Conservation (phyloP, 1,140 invertebrate genomes). For the Lasaia peninsularis region DNA sequence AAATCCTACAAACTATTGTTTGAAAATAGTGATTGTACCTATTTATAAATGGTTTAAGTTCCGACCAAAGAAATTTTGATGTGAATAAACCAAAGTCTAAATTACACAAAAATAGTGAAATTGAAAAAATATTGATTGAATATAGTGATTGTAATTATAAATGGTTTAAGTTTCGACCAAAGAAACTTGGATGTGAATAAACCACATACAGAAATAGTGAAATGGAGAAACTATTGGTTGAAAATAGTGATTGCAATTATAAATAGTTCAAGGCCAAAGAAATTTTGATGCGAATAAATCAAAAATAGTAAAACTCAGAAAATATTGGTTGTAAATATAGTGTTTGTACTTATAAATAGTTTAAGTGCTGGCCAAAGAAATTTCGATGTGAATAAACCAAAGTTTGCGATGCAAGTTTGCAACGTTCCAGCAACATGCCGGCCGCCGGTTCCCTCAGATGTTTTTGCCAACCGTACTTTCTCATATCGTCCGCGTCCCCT, state of each 20-base stretch:
- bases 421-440: constrained; percentile 54
- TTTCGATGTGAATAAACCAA: constrained; percentile 16
- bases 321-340: too few species aligned
- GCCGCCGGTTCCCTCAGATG: constrained; percentile 56
- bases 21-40: too few species aligned
- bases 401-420: constrained; percentile 60
- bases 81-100: too few species aligned
- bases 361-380: not conserved
- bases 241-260: too few species aligned
- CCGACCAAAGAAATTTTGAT: not conserved
- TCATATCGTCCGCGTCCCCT: constrained; percentile 59
- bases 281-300: too few species aligned
- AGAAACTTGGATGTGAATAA: constrained; percentile 1
- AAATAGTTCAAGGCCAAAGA: not conserved
- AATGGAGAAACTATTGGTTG: too few species aligned
- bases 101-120: too few species aligned
- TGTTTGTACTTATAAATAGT: not conserved
- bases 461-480: constrained; percentile 68
- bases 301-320: too few species aligned
- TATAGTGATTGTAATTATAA: not conserved
- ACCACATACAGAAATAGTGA: too few species aligned
- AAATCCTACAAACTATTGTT: too few species aligned
- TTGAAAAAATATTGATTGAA: too few species aligned
- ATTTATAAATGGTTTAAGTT: not conserved
- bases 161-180: not conserved